A percentile compares a stretch with the other conserved stretches of the same genome.
Conservation (phyloP, 2,113 vertebrate species). For the Ornithorhynchus anatinus region DNA sequence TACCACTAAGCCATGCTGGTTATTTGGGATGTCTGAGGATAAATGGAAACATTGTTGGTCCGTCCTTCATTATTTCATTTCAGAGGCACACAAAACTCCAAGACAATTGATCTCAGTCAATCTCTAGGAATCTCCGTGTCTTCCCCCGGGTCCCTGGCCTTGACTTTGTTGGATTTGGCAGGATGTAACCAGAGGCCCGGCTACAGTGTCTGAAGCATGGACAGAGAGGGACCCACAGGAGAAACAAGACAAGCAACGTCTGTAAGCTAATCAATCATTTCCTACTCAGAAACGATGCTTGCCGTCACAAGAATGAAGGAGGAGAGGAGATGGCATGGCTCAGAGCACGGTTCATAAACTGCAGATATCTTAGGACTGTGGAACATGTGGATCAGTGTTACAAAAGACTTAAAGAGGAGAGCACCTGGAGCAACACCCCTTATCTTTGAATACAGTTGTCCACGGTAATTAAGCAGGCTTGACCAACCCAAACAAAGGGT, state of each 20-base stretch:
- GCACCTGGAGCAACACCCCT: slow-evolving; percentile 44
- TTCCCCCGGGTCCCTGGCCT: neutral
- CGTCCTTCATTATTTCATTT: too few species aligned
- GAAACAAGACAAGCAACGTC: slow-evolving; percentile 69
- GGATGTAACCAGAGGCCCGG: neutral
- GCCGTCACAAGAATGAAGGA: slow-evolving; percentile 77
- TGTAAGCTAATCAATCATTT: slow-evolving; percentile 79
- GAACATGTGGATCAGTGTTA: slow-evolving; percentile 38
- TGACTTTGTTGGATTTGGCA: neutral
- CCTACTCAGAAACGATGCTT: slow-evolving; percentile 65
- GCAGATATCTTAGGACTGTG: slow-evolving; percentile 32
- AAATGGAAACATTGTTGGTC: too few species aligned
- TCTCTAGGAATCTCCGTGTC: too few species aligned
- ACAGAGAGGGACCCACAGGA: slow-evolving; percentile 44
- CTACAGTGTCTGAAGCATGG: slow-evolving; percentile 49
- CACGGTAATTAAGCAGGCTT: slow-evolving; percentile 44
- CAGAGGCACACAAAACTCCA: too few species aligned
- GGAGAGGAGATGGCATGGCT: slow-evolving; percentile 56
- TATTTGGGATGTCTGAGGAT: too few species aligned
- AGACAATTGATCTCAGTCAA: too few species aligned
- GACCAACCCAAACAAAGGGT: neutral
- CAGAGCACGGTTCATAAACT: neutral
- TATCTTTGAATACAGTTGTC: slow-evolving; percentile 27
- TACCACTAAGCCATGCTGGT: too few species aligned
- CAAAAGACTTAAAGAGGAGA: slow-evolving; percentile 28